phyloP scores from a whole-genome alignment of 2,888 invertebrate species.

The Melanostoma scalare region DNA sequence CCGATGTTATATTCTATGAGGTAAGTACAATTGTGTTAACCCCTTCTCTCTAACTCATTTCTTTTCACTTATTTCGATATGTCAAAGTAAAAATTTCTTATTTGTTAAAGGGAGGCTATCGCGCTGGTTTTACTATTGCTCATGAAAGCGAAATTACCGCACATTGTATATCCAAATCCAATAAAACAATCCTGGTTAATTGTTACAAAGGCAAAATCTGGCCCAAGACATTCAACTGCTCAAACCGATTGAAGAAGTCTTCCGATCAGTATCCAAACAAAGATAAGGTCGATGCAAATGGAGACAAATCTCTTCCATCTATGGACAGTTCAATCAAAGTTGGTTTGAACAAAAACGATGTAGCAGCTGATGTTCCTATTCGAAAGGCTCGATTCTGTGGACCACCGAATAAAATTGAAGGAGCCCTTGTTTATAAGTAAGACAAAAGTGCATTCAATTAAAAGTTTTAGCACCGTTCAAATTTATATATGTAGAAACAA shows the following conservation, averaged over 20 bases:
- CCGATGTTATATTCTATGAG: constrained; percentile 80
- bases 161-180: constrained; percentile 85
- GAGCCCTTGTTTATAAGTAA: constrained; percentile 87
- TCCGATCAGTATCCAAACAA: constrained; percentile 78
- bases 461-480: no score
- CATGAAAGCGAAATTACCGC: constrained; percentile 91
- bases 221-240: constrained; percentile 80
- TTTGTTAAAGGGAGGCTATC: constrained; percentile 86
- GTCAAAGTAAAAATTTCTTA: not conserved
- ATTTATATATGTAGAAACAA: constrained; percentile 82
- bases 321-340: constrained; percentile 76
- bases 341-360: constrained; percentile 76
- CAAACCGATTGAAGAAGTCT: constrained; percentile 79
- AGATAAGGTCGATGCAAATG: constrained; percentile 71
- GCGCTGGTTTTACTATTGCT: constrained; percentile 90
- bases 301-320: constrained; percentile 68
- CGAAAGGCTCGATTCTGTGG: constrained; percentile 78
- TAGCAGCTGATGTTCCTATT: constrained; percentile 66
- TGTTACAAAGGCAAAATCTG: constrained; percentile 80
- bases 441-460: constrained; percentile 24
- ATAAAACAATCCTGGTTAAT: constrained; percentile 82
- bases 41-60: not conserved
- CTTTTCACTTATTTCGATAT: not conserved
- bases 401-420: constrained; percentile 86
- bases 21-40: constrained; percentile 68